Evolutionary conservation across 2,797 vertebrate genomes (phyloP).

Genomic region (Nothura maculosa): DNA sequence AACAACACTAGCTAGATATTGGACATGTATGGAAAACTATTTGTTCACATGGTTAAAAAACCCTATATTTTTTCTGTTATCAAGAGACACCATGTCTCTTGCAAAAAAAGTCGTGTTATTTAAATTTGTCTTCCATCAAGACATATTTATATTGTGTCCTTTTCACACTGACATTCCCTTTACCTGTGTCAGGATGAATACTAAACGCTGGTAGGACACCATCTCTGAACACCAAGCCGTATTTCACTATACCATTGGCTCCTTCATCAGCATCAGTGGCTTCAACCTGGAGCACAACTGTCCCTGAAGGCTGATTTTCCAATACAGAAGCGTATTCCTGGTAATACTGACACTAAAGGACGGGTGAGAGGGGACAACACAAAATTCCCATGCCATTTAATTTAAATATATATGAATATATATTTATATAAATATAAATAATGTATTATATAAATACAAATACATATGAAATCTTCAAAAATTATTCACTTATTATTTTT

Average conservation of each 20-base stretch:
- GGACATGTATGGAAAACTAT: neutral
- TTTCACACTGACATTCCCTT: neutral
- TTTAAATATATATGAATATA: neutral
- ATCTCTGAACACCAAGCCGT: slow-evolving; percentile 92
- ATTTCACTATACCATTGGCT: slow-evolving; percentile 89
- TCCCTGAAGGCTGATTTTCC: slow-evolving; percentile 91
- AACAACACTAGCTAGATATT: neutral
- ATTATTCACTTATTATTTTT: neutral
- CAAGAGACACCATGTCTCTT: neutral
- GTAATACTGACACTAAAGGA: slow-evolving; percentile 88
- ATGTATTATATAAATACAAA: too few species aligned
- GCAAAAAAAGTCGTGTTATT: neutral
- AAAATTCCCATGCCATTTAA: neutral
- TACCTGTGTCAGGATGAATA: slow-evolving; percentile 92
- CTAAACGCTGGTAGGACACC: slow-evolving; percentile 89
- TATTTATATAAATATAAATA: too few species aligned
- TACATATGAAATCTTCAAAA: neutral
- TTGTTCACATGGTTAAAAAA: neutral
- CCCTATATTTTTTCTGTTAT: neutral
- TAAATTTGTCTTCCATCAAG: neutral
- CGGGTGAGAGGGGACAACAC: neutral
- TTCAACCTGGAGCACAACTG: slow-evolving; percentile 90
- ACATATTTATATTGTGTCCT: neutral
- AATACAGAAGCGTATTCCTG: slow-evolving; percentile 86
- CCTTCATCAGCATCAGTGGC: slow-evolving; percentile 92